A percentile compares a stretch with the other conserved stretches of the same genome.
phyloP scores from a whole-genome alignment of 2,888 invertebrate genomes.

The Plemyria rubiginata region DNA sequence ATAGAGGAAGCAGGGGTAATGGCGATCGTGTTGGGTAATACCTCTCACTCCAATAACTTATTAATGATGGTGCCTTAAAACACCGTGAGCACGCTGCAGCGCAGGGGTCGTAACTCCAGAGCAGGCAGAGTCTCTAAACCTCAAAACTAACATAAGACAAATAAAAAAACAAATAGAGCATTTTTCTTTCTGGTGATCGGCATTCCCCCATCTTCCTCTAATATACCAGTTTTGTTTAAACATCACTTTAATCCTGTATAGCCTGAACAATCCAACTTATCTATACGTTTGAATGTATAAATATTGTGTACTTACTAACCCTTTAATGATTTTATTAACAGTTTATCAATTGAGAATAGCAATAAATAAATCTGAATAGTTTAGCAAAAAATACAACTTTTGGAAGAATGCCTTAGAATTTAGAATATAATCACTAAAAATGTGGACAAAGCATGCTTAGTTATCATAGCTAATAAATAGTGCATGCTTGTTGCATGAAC shows the following conservation, averaged over 20 bases:
- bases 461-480: slow-evolving; percentile 51
- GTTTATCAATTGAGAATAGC: slow-evolving; percentile 8
- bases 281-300: slow-evolving; percentile 5
- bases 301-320: slow-evolving; percentile 12
- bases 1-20: too few relatives aligned
- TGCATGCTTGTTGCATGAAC: slow-evolving; percentile 77
- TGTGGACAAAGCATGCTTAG: slow-evolving; percentile 57
- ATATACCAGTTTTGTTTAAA: neutral
- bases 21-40: too few relatives aligned
- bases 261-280: neutral
- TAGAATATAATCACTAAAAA: slow-evolving; percentile 23
- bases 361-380: slow-evolving; percentile 5
- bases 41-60: too few relatives aligned
- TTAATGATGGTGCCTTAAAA: too few relatives aligned
- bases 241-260: slow-evolving; percentile 5
- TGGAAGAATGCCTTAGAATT: slow-evolving; percentile 36
- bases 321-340: slow-evolving; percentile 8
- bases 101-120: too few relatives aligned
- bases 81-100: too few relatives aligned
- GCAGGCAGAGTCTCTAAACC: too few relatives aligned
- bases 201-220: too few relatives aligned
- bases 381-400: slow-evolving; percentile 18
- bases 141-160: too few relatives aligned
- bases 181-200: too few relatives aligned
- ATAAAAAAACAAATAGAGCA: too few relatives aligned